These are phyloP conservation scores for Notocelia uddmanniana DNA, from an alignment of 2,888 invertebrate genomes.

Conservation along the genomic window DNA sequence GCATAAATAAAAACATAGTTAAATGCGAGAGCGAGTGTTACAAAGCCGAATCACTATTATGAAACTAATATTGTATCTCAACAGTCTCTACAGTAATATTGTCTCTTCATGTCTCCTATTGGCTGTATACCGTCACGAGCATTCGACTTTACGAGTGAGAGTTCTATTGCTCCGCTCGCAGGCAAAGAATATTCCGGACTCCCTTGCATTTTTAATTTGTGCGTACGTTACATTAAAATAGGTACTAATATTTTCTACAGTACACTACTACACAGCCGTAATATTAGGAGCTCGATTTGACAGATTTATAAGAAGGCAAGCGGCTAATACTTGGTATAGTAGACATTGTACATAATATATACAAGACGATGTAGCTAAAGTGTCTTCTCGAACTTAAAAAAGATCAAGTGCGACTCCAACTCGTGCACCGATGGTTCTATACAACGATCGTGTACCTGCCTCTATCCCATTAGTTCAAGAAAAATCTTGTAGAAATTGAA, in stretches of 20 bases:
- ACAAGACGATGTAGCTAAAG: too few relatives aligned
- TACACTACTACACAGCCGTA: not conserved
- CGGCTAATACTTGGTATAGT: too few relatives aligned
- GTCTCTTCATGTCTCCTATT: constrained; percentile 16
- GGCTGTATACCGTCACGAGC: not conserved
- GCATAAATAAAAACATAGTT: not conserved
- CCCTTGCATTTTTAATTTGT: constrained; percentile 16
- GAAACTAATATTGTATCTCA: not conserved
- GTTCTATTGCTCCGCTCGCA: constrained; percentile 18
- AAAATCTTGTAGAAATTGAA: too few relatives aligned
- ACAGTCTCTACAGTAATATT: not conserved
- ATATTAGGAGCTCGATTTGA: not conserved
- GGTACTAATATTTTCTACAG: not conserved
- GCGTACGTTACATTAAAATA: constrained; percentile 15
- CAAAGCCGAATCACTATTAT: not conserved
- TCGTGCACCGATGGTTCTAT: too few relatives aligned
- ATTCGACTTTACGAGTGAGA: constrained; percentile 3
- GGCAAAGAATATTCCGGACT: constrained; percentile 6
- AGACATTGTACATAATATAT: too few relatives aligned
- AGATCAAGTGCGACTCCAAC: too few relatives aligned
- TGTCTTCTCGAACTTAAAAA: too few relatives aligned
- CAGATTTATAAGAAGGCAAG: not conserved
- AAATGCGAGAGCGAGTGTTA: not conserved
- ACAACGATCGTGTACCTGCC: too few relatives aligned
- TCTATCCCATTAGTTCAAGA: too few relatives aligned